Evolutionary conservation across 2,113 vertebrate genomes (phyloP).

Genomic region (Pluvianellus socialis): DNA sequence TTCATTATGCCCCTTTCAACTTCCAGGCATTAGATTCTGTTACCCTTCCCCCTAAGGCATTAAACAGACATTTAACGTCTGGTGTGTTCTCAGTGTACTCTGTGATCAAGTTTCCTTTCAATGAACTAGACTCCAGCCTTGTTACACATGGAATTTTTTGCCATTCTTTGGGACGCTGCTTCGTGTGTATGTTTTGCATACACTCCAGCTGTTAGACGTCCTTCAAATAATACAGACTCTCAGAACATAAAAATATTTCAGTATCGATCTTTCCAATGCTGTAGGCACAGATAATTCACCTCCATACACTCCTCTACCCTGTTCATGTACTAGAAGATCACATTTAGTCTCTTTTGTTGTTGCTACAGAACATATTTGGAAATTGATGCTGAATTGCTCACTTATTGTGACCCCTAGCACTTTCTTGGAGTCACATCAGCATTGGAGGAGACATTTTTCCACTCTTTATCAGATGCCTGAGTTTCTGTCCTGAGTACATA

Average conservation of each 20-base stretch:
- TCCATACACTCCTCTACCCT: background rate
- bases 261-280: background rate
- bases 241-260: background rate
- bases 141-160: background rate
- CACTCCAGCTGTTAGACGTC: background rate
- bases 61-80: background rate
- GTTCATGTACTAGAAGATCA: background rate
- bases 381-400: background rate
- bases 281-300: background rate
- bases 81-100: background rate
- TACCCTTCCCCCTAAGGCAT: background rate
- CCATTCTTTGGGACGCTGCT: background rate
- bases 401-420: background rate
- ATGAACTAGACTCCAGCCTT: background rate
- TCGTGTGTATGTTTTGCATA: background rate
- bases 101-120: background rate
- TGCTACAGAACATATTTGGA: background rate
- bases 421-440: background rate
- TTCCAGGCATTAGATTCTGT: background rate
- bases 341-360: background rate
- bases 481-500: background rate
- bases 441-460: background rate
- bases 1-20: background rate
- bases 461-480: background rate
- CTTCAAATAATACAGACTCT: background rate